Evolutionary conservation across 1,140 invertebrate species (phyloP), one percentile per base, ranked within the genome.

Genomic region (Bombus haemorrhoidalis): DNA sequence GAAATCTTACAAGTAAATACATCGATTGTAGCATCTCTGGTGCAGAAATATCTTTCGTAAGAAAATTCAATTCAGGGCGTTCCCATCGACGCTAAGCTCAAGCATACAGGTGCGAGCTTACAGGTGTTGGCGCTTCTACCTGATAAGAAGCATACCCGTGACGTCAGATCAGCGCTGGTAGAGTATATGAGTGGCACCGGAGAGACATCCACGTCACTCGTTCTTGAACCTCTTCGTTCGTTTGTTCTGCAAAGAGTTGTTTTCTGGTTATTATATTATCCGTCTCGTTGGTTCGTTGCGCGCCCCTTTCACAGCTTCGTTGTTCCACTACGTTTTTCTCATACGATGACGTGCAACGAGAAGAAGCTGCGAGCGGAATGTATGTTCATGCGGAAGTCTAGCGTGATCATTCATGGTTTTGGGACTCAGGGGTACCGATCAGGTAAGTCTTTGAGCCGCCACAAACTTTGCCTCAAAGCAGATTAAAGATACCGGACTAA

Each of bases 161-260:
- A 95, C 95, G 95, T 95, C 94, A 95, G 90, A 90, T 91, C 90
- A 91, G 81, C 91, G 89, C 92, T 91, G 78, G 85, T 93, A 93
- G 94, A 90, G 94, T 95, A 95, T 95, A 95, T 95, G 92, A 95
- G 93, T 91, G 92, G 92, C 91, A 85, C 91, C 91, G 68, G 84
- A 89, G 91, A 90, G 86, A 90, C 90, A 86, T 94, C 93, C 94
- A 95, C 94, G 94, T 95, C 94, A 95, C 93, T 95, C 91, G 91
- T 94, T 94, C 92, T 93, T 93, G 90, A 89, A 91, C 93, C 89
- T 89, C 86, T 84, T 88, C 90, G 87, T 92, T 92, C 90, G 91
- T 89, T 91, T 91, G 89, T 89, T 89, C 87, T 78, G 85, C 59
- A 83, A 86, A 77, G 57, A 80, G 84, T 89, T 64, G 57, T 86